Percentiles rank a stretch among this genome's conserved stretches.
Evolutionary conservation across 2,113 vertebrate species (phyloP).

Genomic region (Hydrolagus affinis): DNA sequence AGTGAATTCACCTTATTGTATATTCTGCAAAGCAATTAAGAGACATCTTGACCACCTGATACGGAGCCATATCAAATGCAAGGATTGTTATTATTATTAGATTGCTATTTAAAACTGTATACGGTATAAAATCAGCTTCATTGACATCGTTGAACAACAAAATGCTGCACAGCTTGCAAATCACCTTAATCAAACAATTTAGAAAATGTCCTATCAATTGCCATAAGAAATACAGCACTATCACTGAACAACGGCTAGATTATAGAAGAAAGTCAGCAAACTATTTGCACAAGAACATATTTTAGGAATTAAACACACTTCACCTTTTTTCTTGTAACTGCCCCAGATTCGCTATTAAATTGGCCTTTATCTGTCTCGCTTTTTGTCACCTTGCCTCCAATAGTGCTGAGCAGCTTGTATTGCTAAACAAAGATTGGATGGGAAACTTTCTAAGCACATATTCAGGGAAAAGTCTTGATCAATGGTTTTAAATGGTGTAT

Average conservation of each 20-base stretch:
- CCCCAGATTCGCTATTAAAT: not conserved
- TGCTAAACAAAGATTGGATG: not conserved
- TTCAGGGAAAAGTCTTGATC: not conserved
- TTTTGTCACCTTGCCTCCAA: no score
- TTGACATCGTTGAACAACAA: no score
- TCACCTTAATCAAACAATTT: not conserved
- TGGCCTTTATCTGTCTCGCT: not conserved
- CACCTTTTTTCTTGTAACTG: not conserved
- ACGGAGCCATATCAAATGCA: no score
- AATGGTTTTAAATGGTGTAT: not conserved
- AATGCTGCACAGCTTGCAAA: no score
- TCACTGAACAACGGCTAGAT: not conserved
- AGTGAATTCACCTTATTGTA: no score
- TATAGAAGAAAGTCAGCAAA: not conserved
- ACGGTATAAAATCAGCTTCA: no score
- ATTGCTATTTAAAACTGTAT: no score
- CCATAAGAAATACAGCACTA: not conserved
- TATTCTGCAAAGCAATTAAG: no score
- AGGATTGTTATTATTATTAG: no score
- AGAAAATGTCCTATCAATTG: not conserved
- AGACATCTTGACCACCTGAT: no score
- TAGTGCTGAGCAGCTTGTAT: not conserved
- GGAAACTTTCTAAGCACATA: not conserved
- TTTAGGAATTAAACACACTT: not conserved
- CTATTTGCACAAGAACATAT: not conserved